Base-by-base conservation (phyloP, 2,797 vertebrate species). In the Eupleurogrammus muticus region DNA sequence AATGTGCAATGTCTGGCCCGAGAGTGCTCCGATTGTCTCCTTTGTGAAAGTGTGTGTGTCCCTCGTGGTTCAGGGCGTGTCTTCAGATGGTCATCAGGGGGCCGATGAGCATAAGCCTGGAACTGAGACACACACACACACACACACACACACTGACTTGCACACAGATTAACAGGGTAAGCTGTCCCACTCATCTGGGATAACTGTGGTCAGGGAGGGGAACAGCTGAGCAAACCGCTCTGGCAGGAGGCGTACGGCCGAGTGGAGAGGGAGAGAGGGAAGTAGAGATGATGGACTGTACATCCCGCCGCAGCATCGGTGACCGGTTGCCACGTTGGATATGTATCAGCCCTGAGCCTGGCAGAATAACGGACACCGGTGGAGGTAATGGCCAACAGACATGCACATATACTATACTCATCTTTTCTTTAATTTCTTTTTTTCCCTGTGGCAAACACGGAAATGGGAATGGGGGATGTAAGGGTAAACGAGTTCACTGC, bases 191-290 rank as follows among this genome's bases (percentile, higher is more conserved):
- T 92, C 90, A 90, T 90, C 90, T 89, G 82, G 92, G 90, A 93
- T 93, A 90, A 92, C 93, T 89, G 89, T 65, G 81, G 87, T 90
- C 81, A 87, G 89, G 84, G 85, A 87, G 87, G 67, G 76, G 86
- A 86, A 84, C 87, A 89, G 90, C 91, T 90, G 92, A 91, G 87
- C 89, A 92, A 89, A 92, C 89, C 80, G 87, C 85, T 74, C 77
- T 70, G 42, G 81, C 73, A 79, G 76, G 87, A 90, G 83, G 73
- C 78, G 80, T 84, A 73, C 77, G 87, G 82, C 70, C 75, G 77
- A 80, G 82, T 57, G 70, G 70, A 73, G 76, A 79, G 78, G 53
- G 60, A 66, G 75, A 75, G 66, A 58, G 66, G 44, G 67, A 60
- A 55, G 81, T 82, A 34, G 84, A 85, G 77, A 89, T 90, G 90